Evolutionary conservation across 2,797 vertebrate genomes (phyloP).

Genomic region (Anguilla pacifica): DNA sequence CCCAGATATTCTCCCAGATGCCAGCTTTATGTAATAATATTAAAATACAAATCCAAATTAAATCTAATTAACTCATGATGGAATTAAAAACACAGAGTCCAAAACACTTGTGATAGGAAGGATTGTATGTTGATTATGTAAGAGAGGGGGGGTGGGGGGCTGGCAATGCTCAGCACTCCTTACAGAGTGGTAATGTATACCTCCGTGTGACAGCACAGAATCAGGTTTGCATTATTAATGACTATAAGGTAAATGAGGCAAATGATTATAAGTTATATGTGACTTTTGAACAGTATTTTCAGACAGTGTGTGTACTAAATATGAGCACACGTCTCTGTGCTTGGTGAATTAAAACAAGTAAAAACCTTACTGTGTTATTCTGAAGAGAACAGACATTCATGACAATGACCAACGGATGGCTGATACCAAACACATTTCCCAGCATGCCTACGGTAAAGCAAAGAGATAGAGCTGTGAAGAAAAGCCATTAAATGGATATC

Average conservation of each 20-base stretch:
- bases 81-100: neutral
- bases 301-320: neutral
- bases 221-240: neutral
- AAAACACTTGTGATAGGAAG: neutral
- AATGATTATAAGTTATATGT: neutral
- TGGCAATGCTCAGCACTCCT: neutral
- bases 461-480: constrained; percentile 64
- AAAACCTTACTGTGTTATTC: constrained; percentile 13
- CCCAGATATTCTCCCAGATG: neutral
- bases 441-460: constrained; percentile 49
- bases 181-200: neutral
- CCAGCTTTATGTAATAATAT: neutral
- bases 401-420: constrained; percentile 2
- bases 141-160: neutral
- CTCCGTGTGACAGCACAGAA: neutral
- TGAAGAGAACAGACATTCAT: constrained; percentile 62
- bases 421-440: constrained; percentile 64
- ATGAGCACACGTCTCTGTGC: constrained; percentile 18
- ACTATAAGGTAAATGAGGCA: neutral
- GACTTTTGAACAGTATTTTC: neutral
- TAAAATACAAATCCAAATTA: neutral
- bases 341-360: too few relatives aligned
- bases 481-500: constrained; percentile 52
- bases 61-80: neutral
- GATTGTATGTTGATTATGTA: neutral